These are phyloP conservation scores for Ptychadena robeensis DNA, from an alignment of 2,797 vertebrate genomes.

Conservation along the genomic window DNA sequence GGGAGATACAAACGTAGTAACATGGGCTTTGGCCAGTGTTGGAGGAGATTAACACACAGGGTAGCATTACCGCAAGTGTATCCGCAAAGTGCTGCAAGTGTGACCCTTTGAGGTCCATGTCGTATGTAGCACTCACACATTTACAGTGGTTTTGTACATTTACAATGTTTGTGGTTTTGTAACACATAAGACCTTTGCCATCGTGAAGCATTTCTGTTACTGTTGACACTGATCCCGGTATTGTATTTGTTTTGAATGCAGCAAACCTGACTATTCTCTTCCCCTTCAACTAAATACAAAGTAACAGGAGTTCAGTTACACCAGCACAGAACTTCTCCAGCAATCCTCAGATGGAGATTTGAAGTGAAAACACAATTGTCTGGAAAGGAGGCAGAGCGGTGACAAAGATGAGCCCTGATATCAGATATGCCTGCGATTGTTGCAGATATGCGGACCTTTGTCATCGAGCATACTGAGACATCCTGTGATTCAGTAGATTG, in stretches of 20 bases:
- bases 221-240: neutral
- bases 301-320: neutral
- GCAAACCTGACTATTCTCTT: neutral
- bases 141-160: neutral
- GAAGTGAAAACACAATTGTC: slow-evolving; percentile 1
- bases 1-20: too few species aligned
- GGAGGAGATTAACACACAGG: too few species aligned
- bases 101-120: too few species aligned
- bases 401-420: neutral
- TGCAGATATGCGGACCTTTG: neutral
- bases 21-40: too few species aligned
- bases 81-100: too few species aligned
- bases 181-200: neutral
- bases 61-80: too few species aligned
- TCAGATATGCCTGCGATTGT: slow-evolving; percentile 5
- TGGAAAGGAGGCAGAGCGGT: neutral
- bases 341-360: neutral
- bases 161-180: neutral
- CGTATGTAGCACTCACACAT: neutral
- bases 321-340: neutral
- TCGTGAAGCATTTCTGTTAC: neutral
- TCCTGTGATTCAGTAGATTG: neutral
- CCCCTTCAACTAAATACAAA: neutral
- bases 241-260: neutral
- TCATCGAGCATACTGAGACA: neutral